Percentiles rank a stretch among this genome's conserved stretches.
These are phyloP conservation scores for Florisuga fusca DNA, from an alignment of 2,797 vertebrate genomes.

Conservation along the genomic window DNA sequence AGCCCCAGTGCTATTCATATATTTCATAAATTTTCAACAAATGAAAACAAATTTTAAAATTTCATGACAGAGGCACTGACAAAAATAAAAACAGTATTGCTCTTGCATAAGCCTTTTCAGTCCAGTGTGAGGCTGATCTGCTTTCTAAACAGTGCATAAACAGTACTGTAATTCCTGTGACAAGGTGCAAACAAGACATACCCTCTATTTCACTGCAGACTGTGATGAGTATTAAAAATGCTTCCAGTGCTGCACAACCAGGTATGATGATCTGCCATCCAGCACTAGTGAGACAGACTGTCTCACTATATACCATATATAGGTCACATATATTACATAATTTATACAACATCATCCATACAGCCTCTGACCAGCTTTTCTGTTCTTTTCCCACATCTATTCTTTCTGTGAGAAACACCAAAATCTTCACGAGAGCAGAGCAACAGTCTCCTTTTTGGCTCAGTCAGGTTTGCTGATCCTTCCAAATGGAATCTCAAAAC, in stretches of 20 bases:
- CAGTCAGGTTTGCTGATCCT: background rate
- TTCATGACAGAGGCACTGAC: background rate
- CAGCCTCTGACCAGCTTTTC: background rate
- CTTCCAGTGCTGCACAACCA: background rate
- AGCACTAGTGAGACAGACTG: background rate
- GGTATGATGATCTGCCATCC: background rate
- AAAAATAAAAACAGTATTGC: background rate
- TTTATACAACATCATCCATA: background rate
- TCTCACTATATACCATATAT: background rate
- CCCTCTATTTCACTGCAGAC: background rate
- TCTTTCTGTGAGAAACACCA: background rate
- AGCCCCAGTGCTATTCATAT: background rate
- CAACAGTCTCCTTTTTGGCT: background rate
- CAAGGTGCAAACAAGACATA: background rate
- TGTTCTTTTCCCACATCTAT: background rate
- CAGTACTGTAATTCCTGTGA: background rate
- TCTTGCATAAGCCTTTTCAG: background rate
- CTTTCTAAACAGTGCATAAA: background rate
- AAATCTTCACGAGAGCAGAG: background rate
- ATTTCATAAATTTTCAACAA: background rate
- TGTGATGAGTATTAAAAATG: background rate
- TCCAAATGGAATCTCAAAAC: background rate
- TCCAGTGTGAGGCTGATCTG: background rate
- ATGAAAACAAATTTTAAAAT: background rate
- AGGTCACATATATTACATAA: background rate